phyloP scores from a whole-genome alignment of 2,113 vertebrate species.

The Cricetomys ansorgei region DNA sequence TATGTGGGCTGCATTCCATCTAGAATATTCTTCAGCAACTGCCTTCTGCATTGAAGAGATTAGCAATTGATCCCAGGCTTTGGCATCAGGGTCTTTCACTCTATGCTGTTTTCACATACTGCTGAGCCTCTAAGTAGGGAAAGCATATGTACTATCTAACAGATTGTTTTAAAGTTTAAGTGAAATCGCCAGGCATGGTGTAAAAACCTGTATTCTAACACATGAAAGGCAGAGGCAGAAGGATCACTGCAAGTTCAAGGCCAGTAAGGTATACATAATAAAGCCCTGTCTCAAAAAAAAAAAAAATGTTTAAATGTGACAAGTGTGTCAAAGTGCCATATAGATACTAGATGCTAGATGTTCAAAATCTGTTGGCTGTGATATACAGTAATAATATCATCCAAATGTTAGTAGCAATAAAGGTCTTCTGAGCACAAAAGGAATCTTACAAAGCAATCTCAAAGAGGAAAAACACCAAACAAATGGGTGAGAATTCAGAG shows the following conservation, averaged over 20 bases:
- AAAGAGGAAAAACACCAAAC: background rate
- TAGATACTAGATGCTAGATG: background rate
- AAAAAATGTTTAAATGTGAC: background rate
- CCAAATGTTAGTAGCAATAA: background rate
- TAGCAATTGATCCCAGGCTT: background rate
- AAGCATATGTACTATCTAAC: background rate
- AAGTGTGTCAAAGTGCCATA: background rate
- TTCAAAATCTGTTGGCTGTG: background rate
- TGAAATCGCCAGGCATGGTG: background rate
- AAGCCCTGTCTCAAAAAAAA: background rate
- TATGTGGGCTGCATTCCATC: conserved; percentile 4
- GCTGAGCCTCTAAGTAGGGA: background rate
- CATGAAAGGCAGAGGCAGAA: background rate
- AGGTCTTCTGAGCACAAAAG: background rate
- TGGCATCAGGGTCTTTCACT: background rate
- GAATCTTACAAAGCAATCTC: conserved; percentile 1
- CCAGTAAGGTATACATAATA: background rate
- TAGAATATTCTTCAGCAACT: conserved; percentile 42
- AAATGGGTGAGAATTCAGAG: background rate
- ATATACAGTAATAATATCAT: background rate
- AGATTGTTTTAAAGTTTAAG: background rate
- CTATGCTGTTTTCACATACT: background rate
- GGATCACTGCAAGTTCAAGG: background rate
- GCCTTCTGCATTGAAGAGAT: background rate
- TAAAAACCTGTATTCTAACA: background rate